Conservation (phyloP, 2,113 vertebrate genomes). For the Haemorhous mexicanus region DNA sequence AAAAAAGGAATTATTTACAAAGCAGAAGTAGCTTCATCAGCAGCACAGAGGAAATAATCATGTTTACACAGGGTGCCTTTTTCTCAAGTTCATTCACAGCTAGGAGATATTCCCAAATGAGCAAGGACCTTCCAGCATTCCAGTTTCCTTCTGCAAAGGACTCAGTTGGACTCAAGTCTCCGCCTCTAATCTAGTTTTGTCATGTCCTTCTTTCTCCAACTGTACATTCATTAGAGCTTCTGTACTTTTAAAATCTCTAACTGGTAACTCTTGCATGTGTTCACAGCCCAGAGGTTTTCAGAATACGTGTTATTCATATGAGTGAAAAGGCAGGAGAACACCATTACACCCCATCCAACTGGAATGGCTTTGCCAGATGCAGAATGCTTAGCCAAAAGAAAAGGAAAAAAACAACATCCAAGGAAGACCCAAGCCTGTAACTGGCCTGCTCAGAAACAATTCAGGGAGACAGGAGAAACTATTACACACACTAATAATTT, state of each 20-base stretch:
- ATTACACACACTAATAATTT: background rate
- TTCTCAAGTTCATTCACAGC: slow-evolving; percentile 2
- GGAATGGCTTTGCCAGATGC: background rate
- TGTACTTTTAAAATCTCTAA: background rate
- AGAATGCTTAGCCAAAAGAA: background rate
- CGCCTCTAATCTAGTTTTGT: background rate
- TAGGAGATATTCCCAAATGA: background rate
- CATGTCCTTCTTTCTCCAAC: background rate
- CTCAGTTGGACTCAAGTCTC: background rate
- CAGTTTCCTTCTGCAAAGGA: background rate
- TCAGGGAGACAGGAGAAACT: background rate
- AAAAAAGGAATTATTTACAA: slow-evolving; percentile 4
- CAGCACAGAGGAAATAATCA: background rate
- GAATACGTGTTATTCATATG: background rate
- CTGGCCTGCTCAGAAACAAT: background rate
- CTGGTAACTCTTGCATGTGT: slow-evolving; percentile 14
- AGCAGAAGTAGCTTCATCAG: slow-evolving; percentile 2
- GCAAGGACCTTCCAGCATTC: background rate
- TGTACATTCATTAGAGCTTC: background rate
- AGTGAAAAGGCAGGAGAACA: background rate
- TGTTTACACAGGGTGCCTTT: background rate
- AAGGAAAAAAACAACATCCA: background rate
- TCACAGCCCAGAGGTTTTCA: background rate
- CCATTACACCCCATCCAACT: background rate
- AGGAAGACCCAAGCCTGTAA: background rate